Conservation (phyloP, 2,888 invertebrate species). For the Erebia epiphron region DNA sequence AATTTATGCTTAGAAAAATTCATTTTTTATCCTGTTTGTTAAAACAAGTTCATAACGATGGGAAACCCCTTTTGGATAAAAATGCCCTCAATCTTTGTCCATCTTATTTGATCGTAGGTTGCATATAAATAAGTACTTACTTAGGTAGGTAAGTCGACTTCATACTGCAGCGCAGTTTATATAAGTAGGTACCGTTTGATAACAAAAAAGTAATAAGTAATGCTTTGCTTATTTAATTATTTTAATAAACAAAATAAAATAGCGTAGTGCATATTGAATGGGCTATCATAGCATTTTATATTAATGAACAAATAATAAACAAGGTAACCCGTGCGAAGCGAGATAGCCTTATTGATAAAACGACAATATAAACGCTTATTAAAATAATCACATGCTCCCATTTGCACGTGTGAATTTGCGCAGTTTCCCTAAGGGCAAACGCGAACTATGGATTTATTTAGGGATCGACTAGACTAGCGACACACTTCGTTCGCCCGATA, state of each 20-base stretch:
- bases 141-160: too few species aligned
- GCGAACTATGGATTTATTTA: not conserved
- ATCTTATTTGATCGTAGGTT: too few species aligned
- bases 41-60: too few species aligned
- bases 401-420: slow-evolving; percentile 1
- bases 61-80: too few species aligned
- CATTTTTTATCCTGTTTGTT: too few species aligned
- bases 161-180: too few species aligned
- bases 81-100: too few species aligned
- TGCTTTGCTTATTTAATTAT: not conserved
- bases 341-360: slow-evolving; percentile 23
- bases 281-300: slow-evolving; percentile 12
- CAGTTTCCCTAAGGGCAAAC: not conserved
- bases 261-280: slow-evolving; percentile 2
- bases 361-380: slow-evolving; percentile 10
- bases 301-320: slow-evolving; percentile 21
- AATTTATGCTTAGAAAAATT: too few species aligned
- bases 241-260: slow-evolving; percentile 19
- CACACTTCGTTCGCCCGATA: too few species aligned
- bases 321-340: slow-evolving; percentile 25
- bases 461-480: too few species aligned
- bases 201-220: not conserved
- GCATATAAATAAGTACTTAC: too few species aligned
- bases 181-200: too few species aligned
- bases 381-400: slow-evolving; percentile 5